Base-by-base conservation (phyloP, 2,797 vertebrate genomes). In the Takifugu ocellatus region DNA sequence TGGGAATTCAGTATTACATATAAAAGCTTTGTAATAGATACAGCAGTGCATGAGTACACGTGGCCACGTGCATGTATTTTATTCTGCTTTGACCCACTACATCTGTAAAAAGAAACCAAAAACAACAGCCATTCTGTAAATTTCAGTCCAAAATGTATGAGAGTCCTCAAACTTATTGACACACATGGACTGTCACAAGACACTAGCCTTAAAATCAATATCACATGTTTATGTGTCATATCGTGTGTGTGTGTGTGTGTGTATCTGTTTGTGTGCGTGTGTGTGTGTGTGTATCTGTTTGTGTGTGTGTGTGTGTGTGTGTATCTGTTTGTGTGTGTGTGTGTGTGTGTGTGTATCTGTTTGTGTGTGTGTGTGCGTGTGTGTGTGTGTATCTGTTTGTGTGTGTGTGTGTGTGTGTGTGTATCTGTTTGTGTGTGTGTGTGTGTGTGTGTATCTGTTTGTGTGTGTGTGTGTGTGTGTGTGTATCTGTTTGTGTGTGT, bases 221-320 rank as follows among this genome's bases (percentile, higher is more conserved):
- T 84, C 68, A 79, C 73, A 81, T 79, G 74, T 61, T 11, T 48
- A 24, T 11, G 17, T 25, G 57, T 49, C 25, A 14, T 15, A 29
- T 33, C 21, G 10, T 51, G 27, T 54, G 44, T 54, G 49, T 31
- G 49, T 31, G 14, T 51, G 36, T 57, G 45, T 65, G n/a, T n/a
- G n/a, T n/a, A n/a, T n/a, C n/a, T n/a, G n/a, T n/a, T n/a, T n/a
- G n/a, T n/a, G n/a, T n/a, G n/a, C n/a, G 36, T 54, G 25, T 56
- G 36, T 57, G 43, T 54, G 45, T 75, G 24, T 63, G 50, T 66
- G 49, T 74, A 55, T 68, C 36, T 65, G 36, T 54, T 21, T 56
- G 36, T 57, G 44, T 52, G 45, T 65, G 36, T 54, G 25, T 56
- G 36, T 57, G 43, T 54, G 45, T 75, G 24, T 63, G 50, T 66